Percentiles rank a stretch among this genome's conserved stretches.
phyloP scores from a whole-genome alignment of 2,888 invertebrate genomes.

The Patella caerulea region DNA sequence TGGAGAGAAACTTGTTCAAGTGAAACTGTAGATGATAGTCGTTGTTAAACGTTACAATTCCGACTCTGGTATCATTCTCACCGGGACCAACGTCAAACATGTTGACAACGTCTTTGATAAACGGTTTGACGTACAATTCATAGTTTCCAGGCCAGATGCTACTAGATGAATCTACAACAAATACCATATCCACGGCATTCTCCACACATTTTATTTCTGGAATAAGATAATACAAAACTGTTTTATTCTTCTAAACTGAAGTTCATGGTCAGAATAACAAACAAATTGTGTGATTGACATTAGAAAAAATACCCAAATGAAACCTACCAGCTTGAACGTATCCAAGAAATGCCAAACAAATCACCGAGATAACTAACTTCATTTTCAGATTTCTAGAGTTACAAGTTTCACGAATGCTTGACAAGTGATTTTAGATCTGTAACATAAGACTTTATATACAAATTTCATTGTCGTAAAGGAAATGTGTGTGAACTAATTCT shows the following conservation, averaged over 20 bases:
- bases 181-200: conserved; percentile 53
- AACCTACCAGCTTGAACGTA: too few relatives aligned
- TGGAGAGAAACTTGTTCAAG: conserved; percentile 41
- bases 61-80: conserved; percentile 45
- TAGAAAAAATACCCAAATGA: too few relatives aligned
- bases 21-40: conserved; percentile 43
- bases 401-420: too few relatives aligned
- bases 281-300: too few relatives aligned
- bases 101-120: conserved; percentile 48
- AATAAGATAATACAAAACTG: neutral
- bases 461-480: too few relatives aligned
- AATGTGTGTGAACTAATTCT: too few relatives aligned
- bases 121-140: conserved; percentile 46
- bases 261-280: too few relatives aligned
- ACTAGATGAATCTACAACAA: conserved; percentile 53
- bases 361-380: too few relatives aligned
- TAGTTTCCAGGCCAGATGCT: conserved; percentile 62
- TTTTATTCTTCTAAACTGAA: neutral
- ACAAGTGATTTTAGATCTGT: too few relatives aligned
- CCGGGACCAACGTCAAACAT: conserved; percentile 51
- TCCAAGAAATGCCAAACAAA: too few relatives aligned
- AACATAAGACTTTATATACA: too few relatives aligned
- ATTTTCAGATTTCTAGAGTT: too few relatives aligned
- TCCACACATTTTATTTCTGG: conserved; percentile 28
- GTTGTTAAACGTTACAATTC: conserved; percentile 52